A percentile compares a stretch with the other conserved stretches of the same genome.
phyloP scores from a whole-genome alignment of 2,797 vertebrate genomes.

The Hemibagrus guttatus region DNA sequence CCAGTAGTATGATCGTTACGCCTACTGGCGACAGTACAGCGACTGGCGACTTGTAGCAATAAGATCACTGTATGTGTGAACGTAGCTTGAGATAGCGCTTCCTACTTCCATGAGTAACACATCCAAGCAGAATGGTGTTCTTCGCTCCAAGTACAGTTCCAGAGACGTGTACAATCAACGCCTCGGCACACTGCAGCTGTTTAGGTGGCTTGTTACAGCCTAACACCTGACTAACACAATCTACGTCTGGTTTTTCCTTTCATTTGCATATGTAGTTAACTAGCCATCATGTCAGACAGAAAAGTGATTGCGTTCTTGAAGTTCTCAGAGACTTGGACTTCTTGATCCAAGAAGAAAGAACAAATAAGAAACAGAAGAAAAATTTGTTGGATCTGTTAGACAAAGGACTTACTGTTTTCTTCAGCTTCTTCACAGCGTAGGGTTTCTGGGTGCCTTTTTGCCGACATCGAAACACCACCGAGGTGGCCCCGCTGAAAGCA shows the following conservation, averaged over 20 bases:
- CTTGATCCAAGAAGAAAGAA: conserved; percentile 3
- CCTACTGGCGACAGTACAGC: too few relatives aligned
- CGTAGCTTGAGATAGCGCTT: not conserved
- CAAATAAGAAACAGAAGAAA: conserved; percentile 35
- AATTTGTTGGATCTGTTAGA: not conserved
- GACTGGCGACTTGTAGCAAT: too few relatives aligned
- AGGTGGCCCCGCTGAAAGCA: conserved; percentile 80
- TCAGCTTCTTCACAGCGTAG: conserved; percentile 86
- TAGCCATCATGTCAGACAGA: too few relatives aligned
- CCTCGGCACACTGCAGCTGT: not conserved
- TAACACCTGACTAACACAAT: not conserved
- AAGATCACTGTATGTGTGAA: too few relatives aligned
- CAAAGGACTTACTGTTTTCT: conserved; percentile 84
- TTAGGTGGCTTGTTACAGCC: not conserved
- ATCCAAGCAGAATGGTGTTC: not conserved
- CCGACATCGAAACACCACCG: conserved; percentile 85
- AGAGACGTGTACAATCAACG: not conserved
- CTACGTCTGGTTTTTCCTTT: not conserved
- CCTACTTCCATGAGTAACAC: too few relatives aligned
- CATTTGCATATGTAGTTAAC: not conserved
- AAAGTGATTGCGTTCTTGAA: not conserved
- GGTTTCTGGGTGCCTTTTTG: conserved; percentile 87
- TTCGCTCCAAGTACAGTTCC: not conserved
- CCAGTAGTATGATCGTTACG: too few relatives aligned
- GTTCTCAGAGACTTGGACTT: not conserved